Base-by-base conservation (phyloP, 2,888 invertebrate genomes). In the Macaria notata region DNA sequence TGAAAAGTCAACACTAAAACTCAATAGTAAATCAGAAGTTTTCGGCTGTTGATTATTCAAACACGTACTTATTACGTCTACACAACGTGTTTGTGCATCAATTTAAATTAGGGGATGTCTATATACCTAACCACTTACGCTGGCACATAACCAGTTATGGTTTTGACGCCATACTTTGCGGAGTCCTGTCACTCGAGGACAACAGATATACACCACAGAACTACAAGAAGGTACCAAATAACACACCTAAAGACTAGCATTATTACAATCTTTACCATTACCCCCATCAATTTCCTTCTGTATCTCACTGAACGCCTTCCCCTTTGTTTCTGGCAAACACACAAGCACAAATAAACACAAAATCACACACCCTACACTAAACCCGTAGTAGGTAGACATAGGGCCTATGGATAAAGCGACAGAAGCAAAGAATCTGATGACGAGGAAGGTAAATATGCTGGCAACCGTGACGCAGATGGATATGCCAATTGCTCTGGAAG, bases 291-390 rank as follows among this genome's bases (percentile, higher is more conserved):
- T 46, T 62, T 68, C 33, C 7, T 57, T 62, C 49, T 88, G 86
- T 5, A 88, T 86, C 56, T 88, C 84, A 4, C 64, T 61, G 43
- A 86, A 83, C 6, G 72, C 72, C 49, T 78, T 86, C 0, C 84
- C 84, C 38, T 84, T 87, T 0, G 86, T 88, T 56, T 88, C 87
- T 0, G 87, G 86, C 0, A 87, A 47, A 56, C 71, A 81, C 5
- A 81, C 65, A 8, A 70, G 46, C 2, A 85, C 65, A 31, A 84
- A 78, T 0, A 72, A 3, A 31, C 70, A 68, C 0, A 79, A 53
- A 0, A 58, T 46, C 6, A 61, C 41, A 46, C 63, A 65, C 31
- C 51, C 52, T 0, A 65, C 52, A 5, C 56, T 54, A 36, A 80
- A 84, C 3, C 72, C 48, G 75, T 80, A 83, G 46, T 83, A 86